A percentile compares a stretch with the other conserved stretches of the same genome.
These are phyloP conservation scores for Tipula confusa DNA, from an alignment of 2,888 invertebrate genomes.

Conservation along the genomic window DNA sequence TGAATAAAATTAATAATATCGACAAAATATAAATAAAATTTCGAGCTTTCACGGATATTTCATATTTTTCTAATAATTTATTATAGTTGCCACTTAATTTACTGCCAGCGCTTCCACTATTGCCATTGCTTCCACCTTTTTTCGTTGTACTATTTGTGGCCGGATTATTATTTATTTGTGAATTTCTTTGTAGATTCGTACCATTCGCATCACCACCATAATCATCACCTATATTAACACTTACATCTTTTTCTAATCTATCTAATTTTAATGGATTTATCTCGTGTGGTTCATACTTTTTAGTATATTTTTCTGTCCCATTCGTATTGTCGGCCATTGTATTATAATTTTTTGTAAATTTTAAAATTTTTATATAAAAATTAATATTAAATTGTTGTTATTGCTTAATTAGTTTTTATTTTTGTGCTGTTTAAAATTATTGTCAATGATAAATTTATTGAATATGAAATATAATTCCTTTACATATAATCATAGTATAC, in stretches of 20 bases:
- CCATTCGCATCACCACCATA: neutral
- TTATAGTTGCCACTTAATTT: slow-evolving; percentile 28
- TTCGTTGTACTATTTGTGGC: neutral
- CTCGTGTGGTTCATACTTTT: slow-evolving; percentile 28
- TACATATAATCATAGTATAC: neutral
- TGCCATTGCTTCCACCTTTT: neutral
- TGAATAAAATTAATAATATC: slow-evolving; percentile 43
- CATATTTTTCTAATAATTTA: slow-evolving; percentile 27
- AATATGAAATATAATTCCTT: neutral
- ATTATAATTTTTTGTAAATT: slow-evolving; percentile 13
- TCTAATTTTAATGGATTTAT: slow-evolving; percentile 27
- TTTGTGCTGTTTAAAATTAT: neutral
- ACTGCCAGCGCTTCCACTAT: neutral
- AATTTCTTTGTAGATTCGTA: neutral
- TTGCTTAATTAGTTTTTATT: neutral
- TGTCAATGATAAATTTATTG: neutral
- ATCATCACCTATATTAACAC: slow-evolving; percentile 4
- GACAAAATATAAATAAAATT: slow-evolving; percentile 27
- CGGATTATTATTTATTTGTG: neutral
- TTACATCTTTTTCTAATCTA: neutral
- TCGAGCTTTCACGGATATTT: slow-evolving; percentile 25
- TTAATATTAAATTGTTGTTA: neutral
- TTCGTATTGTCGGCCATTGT: slow-evolving; percentile 26
- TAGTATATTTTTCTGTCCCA: slow-evolving; percentile 30
- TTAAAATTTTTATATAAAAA: neutral